Percentiles rank a stretch among this genome's conserved stretches.
phyloP scores from a whole-genome alignment of 2,113 vertebrate genomes.

The Limnothrissa miodon region DNA sequence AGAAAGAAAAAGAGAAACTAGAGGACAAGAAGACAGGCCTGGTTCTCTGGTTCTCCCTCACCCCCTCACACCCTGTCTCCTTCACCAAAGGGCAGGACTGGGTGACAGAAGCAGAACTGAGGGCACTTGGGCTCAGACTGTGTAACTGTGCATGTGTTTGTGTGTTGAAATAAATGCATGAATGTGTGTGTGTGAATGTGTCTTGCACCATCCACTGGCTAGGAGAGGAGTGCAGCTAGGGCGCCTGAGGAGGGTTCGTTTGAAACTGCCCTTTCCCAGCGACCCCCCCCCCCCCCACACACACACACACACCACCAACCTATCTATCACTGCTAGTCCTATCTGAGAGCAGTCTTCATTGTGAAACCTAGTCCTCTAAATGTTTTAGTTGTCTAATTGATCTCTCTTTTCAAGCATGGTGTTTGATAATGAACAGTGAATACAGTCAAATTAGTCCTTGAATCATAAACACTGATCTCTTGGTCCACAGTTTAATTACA shows the following conservation, averaged over 20 bases:
- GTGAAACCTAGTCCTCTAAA: not conserved
- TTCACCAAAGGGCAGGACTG: not conserved
- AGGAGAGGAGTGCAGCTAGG: not conserved
- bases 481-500: not conserved
- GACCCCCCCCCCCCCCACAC: no score
- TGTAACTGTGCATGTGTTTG: no score
- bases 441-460: not conserved
- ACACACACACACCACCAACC: no score
- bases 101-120: not conserved
- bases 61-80: not conserved
- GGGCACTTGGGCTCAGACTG: not conserved
- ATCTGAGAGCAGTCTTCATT: not conserved
- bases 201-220: not conserved
- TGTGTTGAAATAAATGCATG: no score
- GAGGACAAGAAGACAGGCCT: not conserved
- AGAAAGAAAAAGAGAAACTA: not conserved
- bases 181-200: no score
- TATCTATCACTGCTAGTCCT: not conserved
- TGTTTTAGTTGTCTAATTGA: no score
- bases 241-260: not conserved
- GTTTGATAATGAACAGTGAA: not conserved
- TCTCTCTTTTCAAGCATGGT: not conserved
- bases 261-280: not conserved
- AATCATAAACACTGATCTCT: not conserved
- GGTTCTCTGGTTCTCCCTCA: not conserved